Percentiles rank a stretch among this genome's conserved stretches.
Evolutionary conservation across 2,797 vertebrate genomes (phyloP).

Genomic region (Acridotheres tristis): DNA sequence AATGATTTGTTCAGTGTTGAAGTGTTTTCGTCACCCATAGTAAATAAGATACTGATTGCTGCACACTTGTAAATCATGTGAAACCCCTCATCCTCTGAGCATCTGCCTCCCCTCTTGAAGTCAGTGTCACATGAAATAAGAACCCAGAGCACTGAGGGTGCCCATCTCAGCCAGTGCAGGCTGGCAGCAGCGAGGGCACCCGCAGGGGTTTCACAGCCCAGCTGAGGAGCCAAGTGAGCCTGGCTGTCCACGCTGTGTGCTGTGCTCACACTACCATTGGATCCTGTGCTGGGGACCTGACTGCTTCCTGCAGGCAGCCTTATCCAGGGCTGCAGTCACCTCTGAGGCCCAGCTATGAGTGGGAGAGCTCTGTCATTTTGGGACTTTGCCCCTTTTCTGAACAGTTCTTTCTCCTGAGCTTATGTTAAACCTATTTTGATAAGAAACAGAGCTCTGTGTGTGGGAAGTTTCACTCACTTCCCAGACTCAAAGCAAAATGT

Average conservation of each 20-base stretch:
- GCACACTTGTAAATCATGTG: neutral
- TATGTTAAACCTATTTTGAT: neutral
- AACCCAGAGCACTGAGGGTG: neutral
- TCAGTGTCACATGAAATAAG: neutral
- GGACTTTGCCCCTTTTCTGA: neutral
- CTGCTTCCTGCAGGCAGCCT: neutral
- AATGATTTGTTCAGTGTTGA: neutral
- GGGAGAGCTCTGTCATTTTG: neutral
- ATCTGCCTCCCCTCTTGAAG: neutral
- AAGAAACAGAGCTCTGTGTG: neutral
- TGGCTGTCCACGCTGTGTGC: neutral
- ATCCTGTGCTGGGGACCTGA: neutral
- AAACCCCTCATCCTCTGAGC: neutral
- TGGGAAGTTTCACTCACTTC: neutral
- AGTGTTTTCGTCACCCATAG: neutral
- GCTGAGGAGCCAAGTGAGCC: neutral
- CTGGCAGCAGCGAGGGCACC: neutral
- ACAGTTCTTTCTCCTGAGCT: neutral
- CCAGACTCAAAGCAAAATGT: conserved; percentile 13
- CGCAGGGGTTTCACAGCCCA: fast-evolving
- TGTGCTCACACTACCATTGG: fast-evolving
- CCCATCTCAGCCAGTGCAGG: fast-evolving
- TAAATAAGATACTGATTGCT: neutral
- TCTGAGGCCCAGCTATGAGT: neutral
- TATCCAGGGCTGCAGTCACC: neutral